phyloP scores from a whole-genome alignment of 2,797 vertebrate species.

The Cheirogaleus major region DNA sequence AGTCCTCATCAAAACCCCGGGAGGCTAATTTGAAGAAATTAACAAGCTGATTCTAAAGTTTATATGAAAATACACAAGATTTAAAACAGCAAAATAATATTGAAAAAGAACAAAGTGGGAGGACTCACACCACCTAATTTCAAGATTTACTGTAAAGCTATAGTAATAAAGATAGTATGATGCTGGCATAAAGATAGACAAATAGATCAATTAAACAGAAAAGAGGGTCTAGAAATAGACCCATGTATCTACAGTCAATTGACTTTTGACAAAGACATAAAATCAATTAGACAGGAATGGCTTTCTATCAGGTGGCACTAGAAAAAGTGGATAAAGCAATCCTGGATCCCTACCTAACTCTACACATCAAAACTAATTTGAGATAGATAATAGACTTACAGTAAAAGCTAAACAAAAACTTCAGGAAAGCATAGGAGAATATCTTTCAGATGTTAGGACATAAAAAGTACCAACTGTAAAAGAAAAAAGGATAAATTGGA shows the following conservation, averaged over 20 bases:
- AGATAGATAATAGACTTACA: neutral
- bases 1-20: neutral
- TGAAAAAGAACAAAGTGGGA: neutral
- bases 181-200: neutral
- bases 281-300: slow-evolving; percentile 11
- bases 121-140: neutral
- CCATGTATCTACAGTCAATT: neutral
- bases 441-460: neutral
- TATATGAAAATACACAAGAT: slow-evolving; percentile 4
- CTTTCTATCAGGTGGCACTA: slow-evolving; percentile 35
- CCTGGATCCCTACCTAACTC: neutral
- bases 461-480: neutral
- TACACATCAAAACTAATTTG: neutral
- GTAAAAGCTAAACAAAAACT: neutral
- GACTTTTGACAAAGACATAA: slow-evolving; percentile 53
- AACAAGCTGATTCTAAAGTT: neutral
- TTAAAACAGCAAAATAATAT: neutral
- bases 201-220: slow-evolving; percentile 39
- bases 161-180: neutral
- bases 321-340: neutral
- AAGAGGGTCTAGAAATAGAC: neutral
- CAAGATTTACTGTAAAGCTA: slow-evolving; percentile 36
- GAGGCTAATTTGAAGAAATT: slow-evolving; percentile 34
- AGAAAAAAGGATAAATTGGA: neutral
- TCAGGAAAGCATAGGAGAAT: neutral